phyloP scores from a whole-genome alignment of 2,113 vertebrate species.

The Stictonetta naevosa region DNA sequence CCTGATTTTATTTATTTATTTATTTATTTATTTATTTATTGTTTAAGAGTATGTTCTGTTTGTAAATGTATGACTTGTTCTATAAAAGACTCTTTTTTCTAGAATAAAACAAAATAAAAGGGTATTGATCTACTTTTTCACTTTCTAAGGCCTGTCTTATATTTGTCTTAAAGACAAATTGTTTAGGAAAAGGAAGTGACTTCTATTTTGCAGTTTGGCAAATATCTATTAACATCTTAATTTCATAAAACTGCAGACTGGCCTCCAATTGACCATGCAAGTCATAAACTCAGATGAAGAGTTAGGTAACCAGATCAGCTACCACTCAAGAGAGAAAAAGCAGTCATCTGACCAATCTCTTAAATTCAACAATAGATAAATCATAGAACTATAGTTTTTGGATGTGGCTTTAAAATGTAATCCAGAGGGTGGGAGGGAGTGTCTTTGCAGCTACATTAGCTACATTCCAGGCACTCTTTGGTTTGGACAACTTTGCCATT shows the following conservation, averaged over 20 bases:
- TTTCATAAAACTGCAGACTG: constrained; percentile 10
- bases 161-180: constrained; percentile 18
- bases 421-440: too few species aligned
- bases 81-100: neutral
- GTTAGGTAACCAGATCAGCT: neutral
- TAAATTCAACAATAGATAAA: neutral
- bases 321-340: neutral
- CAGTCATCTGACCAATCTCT: neutral
- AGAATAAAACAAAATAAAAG: constrained; percentile 32
- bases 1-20: constrained; percentile 4
- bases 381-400: neutral
- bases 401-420: neutral
- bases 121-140: constrained; percentile 20
- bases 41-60: neutral
- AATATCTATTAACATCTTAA: neutral
- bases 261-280: neutral
- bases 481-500: neutral
- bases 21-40: too few species aligned
- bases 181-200: neutral
- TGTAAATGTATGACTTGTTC: neutral
- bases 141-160: neutral
- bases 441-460: neutral
- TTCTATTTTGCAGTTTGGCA: neutral
- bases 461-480: neutral
- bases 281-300: neutral